A percentile compares a stretch with the other conserved stretches of the same genome.
Evolutionary conservation across 2,888 invertebrate genomes (phyloP).

Genomic region (Euproctis similis): DNA sequence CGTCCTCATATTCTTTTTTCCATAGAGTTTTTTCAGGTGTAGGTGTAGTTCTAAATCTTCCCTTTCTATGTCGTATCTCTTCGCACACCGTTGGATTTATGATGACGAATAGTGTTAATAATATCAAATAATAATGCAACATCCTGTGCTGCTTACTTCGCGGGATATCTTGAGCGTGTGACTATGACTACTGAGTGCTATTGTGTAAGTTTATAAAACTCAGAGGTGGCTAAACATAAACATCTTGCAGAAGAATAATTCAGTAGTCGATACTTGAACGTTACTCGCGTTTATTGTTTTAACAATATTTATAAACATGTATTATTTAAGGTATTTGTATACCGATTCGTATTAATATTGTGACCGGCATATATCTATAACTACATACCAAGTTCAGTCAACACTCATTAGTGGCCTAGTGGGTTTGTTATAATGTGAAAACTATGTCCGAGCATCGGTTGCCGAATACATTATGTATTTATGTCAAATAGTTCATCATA

Average conservation of each 20-base stretch:
- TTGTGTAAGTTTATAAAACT: slow-evolving; percentile 42
- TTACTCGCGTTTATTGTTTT: slow-evolving; percentile 33
- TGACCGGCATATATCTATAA: too few relatives aligned
- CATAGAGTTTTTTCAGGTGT: slow-evolving; percentile 47
- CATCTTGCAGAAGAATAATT: slow-evolving; percentile 29
- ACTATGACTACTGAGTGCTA: slow-evolving; percentile 7
- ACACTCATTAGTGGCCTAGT: too few relatives aligned
- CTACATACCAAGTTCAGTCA: too few relatives aligned
- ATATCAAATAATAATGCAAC: slow-evolving; percentile 26
- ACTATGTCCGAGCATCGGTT: too few relatives aligned
- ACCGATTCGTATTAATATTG: too few relatives aligned
- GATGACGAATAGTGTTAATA: slow-evolving; percentile 25
- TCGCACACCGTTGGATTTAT: slow-evolving; percentile 31
- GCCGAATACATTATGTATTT: too few relatives aligned
- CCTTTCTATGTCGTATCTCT: slow-evolving; percentile 26
- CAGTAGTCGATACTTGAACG: slow-evolving; percentile 22
- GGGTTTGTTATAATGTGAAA: too few relatives aligned
- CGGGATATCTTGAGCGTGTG: slow-evolving; percentile 35
- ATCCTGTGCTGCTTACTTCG: slow-evolving; percentile 38
- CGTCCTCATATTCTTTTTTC: slow-evolving; percentile 64
- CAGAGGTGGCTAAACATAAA: slow-evolving; percentile 39
- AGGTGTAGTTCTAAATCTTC: slow-evolving; percentile 36
- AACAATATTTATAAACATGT: slow-evolving; percentile 29
- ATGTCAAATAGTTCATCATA: too few relatives aligned
- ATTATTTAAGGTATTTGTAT: not conserved